A percentile compares a stretch with the other conserved stretches of the same genome.
Conservation (phyloP, 2,113 vertebrate genomes). For the Ceratotherium simum region DNA sequence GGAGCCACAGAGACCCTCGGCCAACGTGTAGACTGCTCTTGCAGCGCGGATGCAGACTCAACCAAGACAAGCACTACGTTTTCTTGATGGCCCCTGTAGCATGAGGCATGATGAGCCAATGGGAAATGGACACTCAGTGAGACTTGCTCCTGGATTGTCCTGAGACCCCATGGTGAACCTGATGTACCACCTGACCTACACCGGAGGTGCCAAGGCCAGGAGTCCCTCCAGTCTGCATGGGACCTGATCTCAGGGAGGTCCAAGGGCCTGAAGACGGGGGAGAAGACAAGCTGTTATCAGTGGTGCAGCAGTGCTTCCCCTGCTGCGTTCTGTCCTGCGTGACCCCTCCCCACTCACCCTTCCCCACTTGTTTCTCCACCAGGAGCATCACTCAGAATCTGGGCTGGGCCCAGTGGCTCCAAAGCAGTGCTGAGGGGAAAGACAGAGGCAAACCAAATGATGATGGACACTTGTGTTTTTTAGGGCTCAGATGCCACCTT, state of each 20-base stretch:
- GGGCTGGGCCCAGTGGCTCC: neutral
- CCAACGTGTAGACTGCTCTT: neutral
- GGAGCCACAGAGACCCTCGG: neutral
- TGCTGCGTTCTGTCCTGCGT: fast-evolving
- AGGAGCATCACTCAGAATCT: neutral
- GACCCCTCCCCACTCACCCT: neutral
- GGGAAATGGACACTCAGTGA: neutral
- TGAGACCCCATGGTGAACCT: neutral
- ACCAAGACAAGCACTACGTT: neutral
- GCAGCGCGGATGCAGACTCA: neutral
- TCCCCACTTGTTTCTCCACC: neutral
- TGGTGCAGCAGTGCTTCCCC: neutral
- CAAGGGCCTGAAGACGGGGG: neutral
- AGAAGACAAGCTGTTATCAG: neutral
- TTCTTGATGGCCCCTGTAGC: neutral
- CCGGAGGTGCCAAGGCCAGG: neutral
- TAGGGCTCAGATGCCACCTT: neutral
- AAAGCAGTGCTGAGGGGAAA: neutral
- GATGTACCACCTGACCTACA: neutral
- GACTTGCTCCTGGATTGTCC: neutral
- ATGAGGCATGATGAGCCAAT: neutral
- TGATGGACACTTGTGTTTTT: neutral
- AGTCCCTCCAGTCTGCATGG: neutral
- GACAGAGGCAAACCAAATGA: neutral
- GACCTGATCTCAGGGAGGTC: neutral